Evolutionary conservation across 2,888 invertebrate genomes (phyloP), one percentile per base, ranked within the genome.

Genomic region (Homarus gammarus): DNA sequence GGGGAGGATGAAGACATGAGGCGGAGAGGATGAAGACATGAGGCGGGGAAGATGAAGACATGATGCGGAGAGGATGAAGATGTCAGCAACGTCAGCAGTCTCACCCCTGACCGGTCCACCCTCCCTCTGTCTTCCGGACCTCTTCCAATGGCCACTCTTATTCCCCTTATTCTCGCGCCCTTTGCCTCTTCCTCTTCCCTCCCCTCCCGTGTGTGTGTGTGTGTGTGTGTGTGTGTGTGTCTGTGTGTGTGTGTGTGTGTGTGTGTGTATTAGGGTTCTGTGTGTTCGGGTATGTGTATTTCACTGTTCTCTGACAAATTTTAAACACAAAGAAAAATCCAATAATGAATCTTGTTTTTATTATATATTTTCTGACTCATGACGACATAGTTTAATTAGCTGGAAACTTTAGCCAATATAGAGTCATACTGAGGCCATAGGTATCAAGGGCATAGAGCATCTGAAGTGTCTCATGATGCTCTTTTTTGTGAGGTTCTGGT

Each of bases 121-220:
- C 64, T 64, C 81, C 22, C 18, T n/a, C 64, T 81, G 56, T 56
- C 81, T 81, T 81, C 81, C 81, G 81, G 81, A 81, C n/a, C 36
- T 61, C 81, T 61, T 51, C 81, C 64, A 64, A 81, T 64, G 56
- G 64, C 64, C 64, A 31, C 81, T 61, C 61, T 49, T 77, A 84
- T 61, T 84, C 61, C 84, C 31, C 84, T 85, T 77, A 85, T 85
- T 85, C 77, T 85, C 77, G 64, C 77, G 64, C 75, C 85, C 77
- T 77, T 31, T 40, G 61, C 61, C 77, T 38, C 84, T 31, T 68
- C 73, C 33, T 27, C 73, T 49, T 51, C 49, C 44, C 64, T 27
- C 77, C 40, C 64, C 38, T 78, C 18, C 78, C 68, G n/a, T 64
- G 33, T 78, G 73, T 40, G 38, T 56, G 77, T 49, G 31, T 8